Evolutionary conservation across 2,113 vertebrate genomes (phyloP).

Genomic region (Sylvia atricapilla): DNA sequence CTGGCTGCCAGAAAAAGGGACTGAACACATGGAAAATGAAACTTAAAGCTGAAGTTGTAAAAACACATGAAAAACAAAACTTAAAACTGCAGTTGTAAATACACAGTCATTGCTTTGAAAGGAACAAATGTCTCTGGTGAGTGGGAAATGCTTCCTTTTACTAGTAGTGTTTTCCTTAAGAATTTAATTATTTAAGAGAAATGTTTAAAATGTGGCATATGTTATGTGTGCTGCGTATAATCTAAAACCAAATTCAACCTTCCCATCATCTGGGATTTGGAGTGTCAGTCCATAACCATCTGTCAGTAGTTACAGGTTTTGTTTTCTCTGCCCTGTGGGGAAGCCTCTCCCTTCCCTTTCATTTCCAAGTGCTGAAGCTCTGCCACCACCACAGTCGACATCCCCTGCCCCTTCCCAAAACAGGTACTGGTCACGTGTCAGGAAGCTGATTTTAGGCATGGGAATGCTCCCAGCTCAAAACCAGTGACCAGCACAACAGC

Average conservation of each 20-base stretch:
- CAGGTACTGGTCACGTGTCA: rapidly evolving
- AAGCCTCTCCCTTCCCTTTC: neutral
- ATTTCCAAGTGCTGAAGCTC: neutral
- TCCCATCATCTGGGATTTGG: neutral
- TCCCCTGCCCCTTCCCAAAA: neutral
- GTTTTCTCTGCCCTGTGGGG: neutral
- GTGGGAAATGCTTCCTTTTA: neutral
- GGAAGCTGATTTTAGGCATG: neutral
- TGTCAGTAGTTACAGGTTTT: neutral
- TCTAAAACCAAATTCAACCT: neutral
- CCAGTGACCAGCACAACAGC: neutral
- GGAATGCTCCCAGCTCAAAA: neutral
- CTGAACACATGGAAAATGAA: neutral
- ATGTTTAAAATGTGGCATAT: neutral
- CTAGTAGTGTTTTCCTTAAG: neutral
- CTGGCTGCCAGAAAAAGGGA: neutral
- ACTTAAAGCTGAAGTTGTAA: neutral
- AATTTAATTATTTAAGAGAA: neutral
- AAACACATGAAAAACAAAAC: neutral
- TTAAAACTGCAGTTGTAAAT: neutral
- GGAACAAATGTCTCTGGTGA: neutral
- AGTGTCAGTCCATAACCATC: neutral
- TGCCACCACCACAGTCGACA: neutral
- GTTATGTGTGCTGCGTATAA: neutral
- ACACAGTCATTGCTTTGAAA: neutral